A percentile compares a stretch with the other conserved stretches of the same genome.
These are phyloP conservation scores for Zaprionus tsacasi DNA, from an alignment of 1,140 invertebrate genomes.

Conservation along the genomic window DNA sequence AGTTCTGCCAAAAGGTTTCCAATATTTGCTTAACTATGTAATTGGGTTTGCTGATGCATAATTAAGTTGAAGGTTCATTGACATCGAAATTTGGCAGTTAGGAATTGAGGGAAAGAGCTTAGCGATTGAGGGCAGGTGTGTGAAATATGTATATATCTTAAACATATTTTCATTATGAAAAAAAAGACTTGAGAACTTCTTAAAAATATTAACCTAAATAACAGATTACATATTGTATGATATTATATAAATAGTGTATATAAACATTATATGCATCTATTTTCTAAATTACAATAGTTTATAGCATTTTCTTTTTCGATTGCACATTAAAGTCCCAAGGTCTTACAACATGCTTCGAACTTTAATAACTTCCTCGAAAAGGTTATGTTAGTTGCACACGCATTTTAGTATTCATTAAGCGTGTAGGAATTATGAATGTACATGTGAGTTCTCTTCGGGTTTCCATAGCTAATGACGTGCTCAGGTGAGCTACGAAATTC, in stretches of 20 bases:
- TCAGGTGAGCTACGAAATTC: neutral
- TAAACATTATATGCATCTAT: too few relatives aligned
- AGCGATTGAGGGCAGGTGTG: neutral
- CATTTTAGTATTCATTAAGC: constrained; percentile 21
- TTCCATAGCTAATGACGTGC: neutral
- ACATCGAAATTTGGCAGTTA: constrained; percentile 12
- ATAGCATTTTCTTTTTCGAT: too few relatives aligned
- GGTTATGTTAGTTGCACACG: neutral
- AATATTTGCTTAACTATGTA: constrained; percentile 51
- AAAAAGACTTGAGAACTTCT: too few relatives aligned
- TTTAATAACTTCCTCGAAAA: neutral
- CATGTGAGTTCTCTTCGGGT: constrained; percentile 7
- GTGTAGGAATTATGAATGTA: neutral
- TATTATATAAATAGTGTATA: too few relatives aligned
- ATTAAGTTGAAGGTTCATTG: constrained; percentile 36
- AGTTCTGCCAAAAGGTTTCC: constrained; percentile 39
- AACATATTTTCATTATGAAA: too few relatives aligned
- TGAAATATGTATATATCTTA: neutral
- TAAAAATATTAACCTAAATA: too few relatives aligned
- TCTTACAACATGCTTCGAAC: neutral
- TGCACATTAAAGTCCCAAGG: too few relatives aligned
- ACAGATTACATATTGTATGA: too few relatives aligned
- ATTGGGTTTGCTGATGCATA: constrained; percentile 58
- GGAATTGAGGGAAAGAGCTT: neutral
- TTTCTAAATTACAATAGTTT: too few relatives aligned